Conservation (phyloP, 2,888 invertebrate genomes). For the Ectobius pallidus region DNA sequence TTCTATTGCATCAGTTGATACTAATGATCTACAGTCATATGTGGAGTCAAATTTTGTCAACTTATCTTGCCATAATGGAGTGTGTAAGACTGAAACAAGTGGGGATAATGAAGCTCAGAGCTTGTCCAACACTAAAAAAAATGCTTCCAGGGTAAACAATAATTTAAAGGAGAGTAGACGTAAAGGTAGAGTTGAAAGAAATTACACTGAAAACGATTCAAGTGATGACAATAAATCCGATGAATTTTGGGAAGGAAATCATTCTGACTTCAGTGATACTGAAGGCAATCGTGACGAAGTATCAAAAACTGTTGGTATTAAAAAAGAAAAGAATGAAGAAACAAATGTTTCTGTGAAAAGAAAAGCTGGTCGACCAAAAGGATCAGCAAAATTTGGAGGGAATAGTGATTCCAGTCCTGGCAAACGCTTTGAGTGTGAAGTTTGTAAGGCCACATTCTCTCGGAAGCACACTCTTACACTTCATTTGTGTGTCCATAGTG, state of each 20-base stretch:
- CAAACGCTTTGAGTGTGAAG: slow-evolving; percentile 29
- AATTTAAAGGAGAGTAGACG: background rate
- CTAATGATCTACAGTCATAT: slow-evolving; percentile 1
- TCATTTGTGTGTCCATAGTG: slow-evolving; percentile 31
- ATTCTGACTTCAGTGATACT: slow-evolving; percentile 16
- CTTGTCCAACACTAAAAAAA: background rate
- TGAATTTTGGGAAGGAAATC: background rate
- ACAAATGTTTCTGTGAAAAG: background rate
- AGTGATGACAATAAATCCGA: slow-evolving; percentile 15
- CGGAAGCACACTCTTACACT: slow-evolving; percentile 31
- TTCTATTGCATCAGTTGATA: background rate
- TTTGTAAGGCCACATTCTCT: slow-evolving; percentile 32
- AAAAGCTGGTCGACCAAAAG: background rate
- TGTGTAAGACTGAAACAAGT: background rate
- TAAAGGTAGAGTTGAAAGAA: background rate
- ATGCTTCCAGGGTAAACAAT: background rate
- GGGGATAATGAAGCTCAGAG: background rate
- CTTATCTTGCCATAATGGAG: background rate
- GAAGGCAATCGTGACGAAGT: background rate
- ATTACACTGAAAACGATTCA: slow-evolving; percentile 10
- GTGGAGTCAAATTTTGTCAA: background rate
- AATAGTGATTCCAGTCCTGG: background rate
- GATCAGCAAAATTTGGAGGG: background rate
- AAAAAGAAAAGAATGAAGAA: background rate
- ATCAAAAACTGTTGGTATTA: background rate